Percentiles rank a stretch among this genome's conserved stretches.
These are phyloP conservation scores for Atractosteus spatula DNA, from an alignment of 2,113 vertebrate genomes.

Conservation along the genomic window DNA sequence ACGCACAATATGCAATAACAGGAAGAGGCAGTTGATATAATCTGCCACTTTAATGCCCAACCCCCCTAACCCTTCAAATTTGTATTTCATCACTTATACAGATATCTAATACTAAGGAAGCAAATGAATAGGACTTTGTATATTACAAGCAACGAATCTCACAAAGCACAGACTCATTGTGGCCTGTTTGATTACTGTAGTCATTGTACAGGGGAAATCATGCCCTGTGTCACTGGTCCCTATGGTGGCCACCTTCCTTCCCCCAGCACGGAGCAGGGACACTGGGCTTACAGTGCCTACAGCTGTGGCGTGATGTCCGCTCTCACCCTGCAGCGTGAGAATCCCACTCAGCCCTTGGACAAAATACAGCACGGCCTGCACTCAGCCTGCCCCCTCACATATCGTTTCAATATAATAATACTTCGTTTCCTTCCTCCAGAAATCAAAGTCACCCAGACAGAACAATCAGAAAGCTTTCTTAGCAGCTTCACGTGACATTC, in stretches of 20 bases:
- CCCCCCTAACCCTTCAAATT: constrained; percentile 32
- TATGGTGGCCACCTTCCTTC: constrained; percentile 6
- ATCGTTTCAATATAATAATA: constrained; percentile 19
- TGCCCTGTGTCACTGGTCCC: neutral
- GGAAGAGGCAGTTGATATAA: constrained; percentile 43
- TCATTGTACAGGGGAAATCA: neutral
- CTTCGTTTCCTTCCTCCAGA: constrained; percentile 60
- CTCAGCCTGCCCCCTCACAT: constrained; percentile 31
- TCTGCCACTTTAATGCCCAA: constrained; percentile 24
- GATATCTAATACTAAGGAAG: constrained; percentile 53
- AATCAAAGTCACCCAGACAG: constrained; percentile 42
- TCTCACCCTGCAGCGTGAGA: constrained; percentile 23
- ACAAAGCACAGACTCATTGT: constrained; percentile 36
- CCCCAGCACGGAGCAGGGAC: neutral
- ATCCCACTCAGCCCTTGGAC: neutral
- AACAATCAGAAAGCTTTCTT: constrained; percentile 32
- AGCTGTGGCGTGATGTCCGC: neutral
- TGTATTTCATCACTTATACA: constrained; percentile 55
- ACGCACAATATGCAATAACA: neutral
- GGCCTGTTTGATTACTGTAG: constrained; percentile 7
- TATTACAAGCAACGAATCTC: constrained; percentile 50
- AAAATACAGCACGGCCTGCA: constrained; percentile 9
- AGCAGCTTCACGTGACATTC: too few species aligned
- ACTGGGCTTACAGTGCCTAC: neutral
- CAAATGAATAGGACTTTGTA: constrained; percentile 48